Conservation (phyloP, 1,140 invertebrate species). For the Acromyrmex echinatior region DNA sequence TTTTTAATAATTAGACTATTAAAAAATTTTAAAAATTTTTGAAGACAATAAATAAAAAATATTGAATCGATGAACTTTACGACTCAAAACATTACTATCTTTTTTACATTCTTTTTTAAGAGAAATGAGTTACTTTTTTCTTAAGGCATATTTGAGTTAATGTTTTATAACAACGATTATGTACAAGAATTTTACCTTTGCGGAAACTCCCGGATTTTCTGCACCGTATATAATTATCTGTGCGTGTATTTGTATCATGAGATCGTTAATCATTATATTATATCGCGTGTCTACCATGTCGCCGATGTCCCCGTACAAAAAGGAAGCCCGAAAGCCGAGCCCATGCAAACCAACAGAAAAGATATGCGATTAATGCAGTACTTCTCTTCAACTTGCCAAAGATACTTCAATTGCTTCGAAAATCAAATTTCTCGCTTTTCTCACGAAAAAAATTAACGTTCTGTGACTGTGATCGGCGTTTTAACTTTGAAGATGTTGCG, state of each 20-base stretch:
- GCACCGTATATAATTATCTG: slow-evolving; percentile 5
- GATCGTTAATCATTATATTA: slow-evolving; percentile 70
- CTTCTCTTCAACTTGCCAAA: not conserved
- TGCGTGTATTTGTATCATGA: slow-evolving; percentile 40
- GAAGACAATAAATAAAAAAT: not conserved
- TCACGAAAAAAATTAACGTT: not conserved
- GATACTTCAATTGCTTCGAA: slow-evolving; percentile 42
- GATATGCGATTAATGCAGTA: slow-evolving; percentile 46
- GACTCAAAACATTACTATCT: not conserved
- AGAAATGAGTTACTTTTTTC: not conserved
- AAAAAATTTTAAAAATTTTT: not conserved
- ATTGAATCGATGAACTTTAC: not conserved
- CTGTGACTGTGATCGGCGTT: not conserved
- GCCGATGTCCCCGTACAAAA: slow-evolving; percentile 71
- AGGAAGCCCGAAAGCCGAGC: not conserved
- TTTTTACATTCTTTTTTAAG: not conserved
- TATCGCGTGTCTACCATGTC: slow-evolving; percentile 73
- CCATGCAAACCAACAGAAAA: slow-evolving; percentile 55
- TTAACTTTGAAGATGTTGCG: slow-evolving; percentile 76
- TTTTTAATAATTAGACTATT: not conserved
- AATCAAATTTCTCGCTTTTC: not conserved
- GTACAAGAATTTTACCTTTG: slow-evolving; percentile 4
- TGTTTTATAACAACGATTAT: slow-evolving; percentile 17
- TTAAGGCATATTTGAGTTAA: not conserved
- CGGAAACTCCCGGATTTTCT: not conserved